Evolutionary conservation across 2,888 invertebrate genomes (phyloP).

Genomic region (Amphimallon solstitiale): DNA sequence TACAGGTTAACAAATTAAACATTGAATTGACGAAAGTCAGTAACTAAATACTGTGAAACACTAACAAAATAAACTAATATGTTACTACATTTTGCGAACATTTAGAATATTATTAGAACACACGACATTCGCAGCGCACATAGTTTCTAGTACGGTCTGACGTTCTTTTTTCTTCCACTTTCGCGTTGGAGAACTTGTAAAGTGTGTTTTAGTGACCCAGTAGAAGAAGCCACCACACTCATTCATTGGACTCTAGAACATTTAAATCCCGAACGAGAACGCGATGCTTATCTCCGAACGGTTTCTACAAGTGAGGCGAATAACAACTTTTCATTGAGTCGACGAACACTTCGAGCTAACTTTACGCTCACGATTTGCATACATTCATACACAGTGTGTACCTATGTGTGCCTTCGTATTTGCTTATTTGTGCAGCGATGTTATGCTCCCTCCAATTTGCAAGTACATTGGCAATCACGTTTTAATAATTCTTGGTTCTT

Average conservation of each 20-base stretch:
- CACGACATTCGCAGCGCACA: no score
- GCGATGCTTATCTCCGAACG: slow-evolving; percentile 1
- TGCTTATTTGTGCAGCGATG: not conserved
- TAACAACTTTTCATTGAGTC: slow-evolving; percentile 1
- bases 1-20: no score
- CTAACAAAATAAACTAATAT: no score
- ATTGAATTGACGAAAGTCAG: no score
- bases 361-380: slow-evolving; percentile 1
- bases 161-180: no score
- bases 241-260: slow-evolving; percentile 14
- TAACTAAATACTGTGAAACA: no score
- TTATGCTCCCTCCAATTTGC: not conserved
- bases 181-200: slow-evolving; percentile 1
- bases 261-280: slow-evolving; percentile 14
- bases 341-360: not conserved
- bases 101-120: no score
- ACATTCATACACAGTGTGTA: not conserved
- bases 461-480: no score
- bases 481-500: not conserved
- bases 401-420: not conserved
- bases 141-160: no score
- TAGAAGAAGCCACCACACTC: slow-evolving; percentile 1
- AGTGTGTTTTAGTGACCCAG: slow-evolving; percentile 13
- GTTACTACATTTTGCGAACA: no score
- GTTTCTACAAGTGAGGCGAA: slow-evolving; percentile 13